Base-by-base conservation (phyloP, 2,797 vertebrate species). In the Philypnodon macrostomus region DNA sequence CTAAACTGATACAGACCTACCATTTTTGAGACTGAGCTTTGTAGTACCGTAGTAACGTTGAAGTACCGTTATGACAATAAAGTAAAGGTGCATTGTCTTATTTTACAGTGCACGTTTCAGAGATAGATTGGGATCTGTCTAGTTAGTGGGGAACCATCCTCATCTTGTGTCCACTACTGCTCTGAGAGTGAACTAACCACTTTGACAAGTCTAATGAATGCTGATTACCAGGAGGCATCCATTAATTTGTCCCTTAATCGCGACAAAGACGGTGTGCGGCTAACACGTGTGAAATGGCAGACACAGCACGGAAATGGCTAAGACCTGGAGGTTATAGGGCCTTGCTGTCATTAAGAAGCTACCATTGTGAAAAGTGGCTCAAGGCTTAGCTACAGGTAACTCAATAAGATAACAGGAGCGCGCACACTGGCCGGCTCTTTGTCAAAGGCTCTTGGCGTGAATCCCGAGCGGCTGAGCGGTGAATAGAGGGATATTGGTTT, bases 211-310 rank as follows among this genome's bases (percentile, higher is more conserved):
- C 85, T 88, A 89, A 90, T 90, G 84, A 88, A 88, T 89, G 84
- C 76, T 89, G 89, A 90, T 90, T 89, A 90, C 86, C 72, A 81
- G 85, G 83, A 90, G 90, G 68, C 84, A 88, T 84, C 85, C 83
- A 79, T 86, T 91, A 90, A 91, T 85, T 85, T 82, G 79, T 79
- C 73, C n/a, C 81, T 82, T 88, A 80, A 90, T 91, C 90, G 88
- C 58, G 46, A 78, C 90, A 88, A 87, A 88, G 87, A 89, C 86
- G 87, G 87, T 87, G 70, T 86, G 88, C 85, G 74, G 83, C 84
- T 84, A 88, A 87, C 86, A 90, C 90, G 88, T 91, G 90, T 87
- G 90, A 90, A 91, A 91, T 80, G 86, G 88, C 84, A 83, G 86
- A 81, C 85, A 79, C 79, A 81, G 71, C 50, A 74, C 85, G 89